Evolutionary conservation across 2,888 invertebrate species (phyloP).

Genomic region (Hetaerina titia): DNA sequence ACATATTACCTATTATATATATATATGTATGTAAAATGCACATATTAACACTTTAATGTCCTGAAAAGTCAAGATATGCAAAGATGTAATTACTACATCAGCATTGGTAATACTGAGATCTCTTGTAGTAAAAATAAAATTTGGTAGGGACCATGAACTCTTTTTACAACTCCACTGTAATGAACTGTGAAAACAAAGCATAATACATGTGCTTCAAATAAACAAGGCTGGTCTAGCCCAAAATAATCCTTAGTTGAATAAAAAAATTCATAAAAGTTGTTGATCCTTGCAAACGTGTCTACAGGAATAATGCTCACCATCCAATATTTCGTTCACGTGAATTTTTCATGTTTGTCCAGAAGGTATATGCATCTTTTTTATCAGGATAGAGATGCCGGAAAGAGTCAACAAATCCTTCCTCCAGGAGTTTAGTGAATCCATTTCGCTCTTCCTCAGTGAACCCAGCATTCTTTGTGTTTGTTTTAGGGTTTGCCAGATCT

Average conservation of each 20-base stretch:
- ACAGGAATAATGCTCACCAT: slow-evolving; percentile 83
- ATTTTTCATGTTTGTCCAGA: slow-evolving; percentile 96
- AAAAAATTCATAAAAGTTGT: slow-evolving; percentile 32
- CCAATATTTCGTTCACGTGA: slow-evolving; percentile 94
- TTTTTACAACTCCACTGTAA: too few relatives aligned
- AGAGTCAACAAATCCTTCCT: slow-evolving; percentile 91
- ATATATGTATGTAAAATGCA: too few relatives aligned
- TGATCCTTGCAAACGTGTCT: slow-evolving; percentile 63
- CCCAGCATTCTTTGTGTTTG: slow-evolving; percentile 95
- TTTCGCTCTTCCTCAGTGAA: slow-evolving; percentile 97
- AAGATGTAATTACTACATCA: too few relatives aligned
- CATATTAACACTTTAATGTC: too few relatives aligned
- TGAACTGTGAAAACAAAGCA: neutral
- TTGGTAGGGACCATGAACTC: too few relatives aligned
- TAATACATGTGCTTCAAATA: too few relatives aligned
- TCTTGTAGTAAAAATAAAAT: too few relatives aligned
- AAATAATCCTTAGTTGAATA: slow-evolving; percentile 2
- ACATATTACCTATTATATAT: too few relatives aligned
- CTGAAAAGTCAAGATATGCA: too few relatives aligned
- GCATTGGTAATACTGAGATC: too few relatives aligned
- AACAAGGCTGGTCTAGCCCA: too few relatives aligned
- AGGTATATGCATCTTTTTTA: slow-evolving; percentile 90
- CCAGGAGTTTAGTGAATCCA: slow-evolving; percentile 91
- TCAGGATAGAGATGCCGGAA: slow-evolving; percentile 93
- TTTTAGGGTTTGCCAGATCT: slow-evolving; percentile 97